phyloP scores from a whole-genome alignment of 1,140 invertebrate genomes.

The Drosophila ambigua region DNA sequence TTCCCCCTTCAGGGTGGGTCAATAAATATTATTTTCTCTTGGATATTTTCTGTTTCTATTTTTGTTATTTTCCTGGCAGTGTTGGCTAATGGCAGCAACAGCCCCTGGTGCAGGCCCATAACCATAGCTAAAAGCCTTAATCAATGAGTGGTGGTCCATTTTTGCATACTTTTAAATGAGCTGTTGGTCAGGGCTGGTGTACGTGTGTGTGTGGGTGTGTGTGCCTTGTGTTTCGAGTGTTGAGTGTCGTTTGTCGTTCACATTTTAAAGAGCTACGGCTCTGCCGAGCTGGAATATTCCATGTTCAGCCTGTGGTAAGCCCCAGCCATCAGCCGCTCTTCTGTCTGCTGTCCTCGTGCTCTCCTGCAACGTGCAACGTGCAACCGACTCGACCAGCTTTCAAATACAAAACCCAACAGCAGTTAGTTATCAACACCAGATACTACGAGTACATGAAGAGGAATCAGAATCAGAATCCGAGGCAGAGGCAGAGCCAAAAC shows the following conservation, averaged over 20 bases:
- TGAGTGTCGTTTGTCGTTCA: background rate
- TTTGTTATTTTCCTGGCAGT: no score
- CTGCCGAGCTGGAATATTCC: background rate
- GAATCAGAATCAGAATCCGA: no score
- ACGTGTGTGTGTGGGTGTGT: background rate
- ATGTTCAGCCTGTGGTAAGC: slow-evolving; percentile 7
- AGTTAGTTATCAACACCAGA: slow-evolving; percentile 59
- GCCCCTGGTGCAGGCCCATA: no score
- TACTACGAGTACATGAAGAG: slow-evolving; percentile 10
- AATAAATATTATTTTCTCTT: no score
- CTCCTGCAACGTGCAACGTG: slow-evolving; percentile 2
- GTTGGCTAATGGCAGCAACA: no score
- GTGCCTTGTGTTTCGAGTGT: background rate
- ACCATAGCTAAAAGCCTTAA: no score
- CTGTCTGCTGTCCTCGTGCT: no score
- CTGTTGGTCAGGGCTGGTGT: no score
- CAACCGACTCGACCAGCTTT: slow-evolving; percentile 47
- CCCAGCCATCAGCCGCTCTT: slow-evolving; percentile 1
- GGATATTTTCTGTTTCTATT: no score
- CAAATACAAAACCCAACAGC: slow-evolving; percentile 39
- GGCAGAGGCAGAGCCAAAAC: background rate
- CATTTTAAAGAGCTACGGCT: slow-evolving; percentile 5
- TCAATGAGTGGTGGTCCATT: no score
- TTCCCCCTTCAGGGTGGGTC: no score
- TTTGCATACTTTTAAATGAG: no score